Evolutionary conservation across 1,140 invertebrate genomes (phyloP), one percentile per base, ranked within the genome.

Genomic region (Panulirus ornatus): DNA sequence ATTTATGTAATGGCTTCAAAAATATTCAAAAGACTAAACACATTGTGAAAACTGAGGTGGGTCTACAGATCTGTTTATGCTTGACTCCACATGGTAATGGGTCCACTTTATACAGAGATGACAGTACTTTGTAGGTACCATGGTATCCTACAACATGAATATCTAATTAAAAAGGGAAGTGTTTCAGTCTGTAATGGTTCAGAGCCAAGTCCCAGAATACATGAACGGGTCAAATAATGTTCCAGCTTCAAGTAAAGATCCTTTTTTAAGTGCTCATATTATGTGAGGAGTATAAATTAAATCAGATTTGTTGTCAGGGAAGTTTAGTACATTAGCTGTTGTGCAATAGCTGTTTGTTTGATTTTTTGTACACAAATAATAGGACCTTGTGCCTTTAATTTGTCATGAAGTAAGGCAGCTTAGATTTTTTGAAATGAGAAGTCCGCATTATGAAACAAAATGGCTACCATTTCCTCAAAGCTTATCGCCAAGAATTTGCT

Each of bases 191-290:
- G n/a, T n/a, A n/a, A n/a, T n/a, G n/a, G n/a, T n/a, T n/a, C n/a
- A n/a, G n/a, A n/a, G n/a, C 11, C 5, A 22, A 58, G 54, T 22
- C 19, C 19, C 54, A 22, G 54, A 58, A 58, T 14, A 22, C 54
- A 58, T 22, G 54, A 66, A 66, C n/a, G 58, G 58, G 58, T 66
- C 58, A 66, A 58, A 22, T 58, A 22, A 19, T 5, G 58, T 66
- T 66, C 58, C 58, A 78, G n/a, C 75, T 30, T 44, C 8, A 78
- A 78, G 73, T 78, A 78, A 47, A 44, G 44, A 44, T 78, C 27
- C 19, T n/a, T 78, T 78, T 78, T 47, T 78, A 78, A 78, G 44
- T n/a, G 40, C 40, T 78, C 3, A 78, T 47, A 78, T 78, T n/a
- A 42, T 76, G 36, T 38, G 36, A 78, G 40, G 75, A 78, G n/a